Conservation (phyloP, 2,888 invertebrate genomes). For the Hipparchia sbordonii region DNA sequence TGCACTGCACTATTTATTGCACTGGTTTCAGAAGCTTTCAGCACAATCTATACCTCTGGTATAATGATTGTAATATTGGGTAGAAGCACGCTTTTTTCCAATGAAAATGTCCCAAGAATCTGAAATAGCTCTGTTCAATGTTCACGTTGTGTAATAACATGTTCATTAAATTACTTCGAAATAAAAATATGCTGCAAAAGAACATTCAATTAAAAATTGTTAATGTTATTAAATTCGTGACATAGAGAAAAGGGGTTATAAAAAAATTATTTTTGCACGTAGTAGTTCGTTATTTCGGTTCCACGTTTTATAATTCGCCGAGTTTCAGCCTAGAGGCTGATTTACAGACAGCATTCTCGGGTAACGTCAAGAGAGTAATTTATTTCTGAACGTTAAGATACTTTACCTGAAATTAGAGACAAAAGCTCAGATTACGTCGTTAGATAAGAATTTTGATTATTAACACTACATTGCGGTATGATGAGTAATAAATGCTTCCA, state of each 20-base stretch:
- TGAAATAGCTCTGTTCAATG: no score
- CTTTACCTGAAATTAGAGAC: not conserved
- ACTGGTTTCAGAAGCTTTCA: no score
- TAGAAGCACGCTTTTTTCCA: no score
- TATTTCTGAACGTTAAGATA: conserved; percentile 2
- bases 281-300: conserved; percentile 5
- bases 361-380: conserved; percentile 12
- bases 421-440: not conserved
- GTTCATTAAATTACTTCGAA: no score
- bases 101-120: no score
- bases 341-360: conserved; percentile 15
- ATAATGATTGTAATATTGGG: no score
- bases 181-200: not conserved
- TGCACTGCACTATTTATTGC: no score
- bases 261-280: conserved; percentile 14
- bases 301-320: conserved; percentile 14
- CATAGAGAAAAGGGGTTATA: conserved; percentile 13
- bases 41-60: no score
- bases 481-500: no score
- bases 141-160: no score
- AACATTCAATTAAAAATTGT: conserved; percentile 9
- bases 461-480: not conserved
- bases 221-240: conserved; percentile 4
- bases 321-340: conserved; percentile 5
- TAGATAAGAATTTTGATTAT: not conserved